A percentile compares a stretch with the other conserved stretches of the same genome.
phyloP scores from a whole-genome alignment of 2,888 invertebrate genomes.

The Idaea aversata region DNA sequence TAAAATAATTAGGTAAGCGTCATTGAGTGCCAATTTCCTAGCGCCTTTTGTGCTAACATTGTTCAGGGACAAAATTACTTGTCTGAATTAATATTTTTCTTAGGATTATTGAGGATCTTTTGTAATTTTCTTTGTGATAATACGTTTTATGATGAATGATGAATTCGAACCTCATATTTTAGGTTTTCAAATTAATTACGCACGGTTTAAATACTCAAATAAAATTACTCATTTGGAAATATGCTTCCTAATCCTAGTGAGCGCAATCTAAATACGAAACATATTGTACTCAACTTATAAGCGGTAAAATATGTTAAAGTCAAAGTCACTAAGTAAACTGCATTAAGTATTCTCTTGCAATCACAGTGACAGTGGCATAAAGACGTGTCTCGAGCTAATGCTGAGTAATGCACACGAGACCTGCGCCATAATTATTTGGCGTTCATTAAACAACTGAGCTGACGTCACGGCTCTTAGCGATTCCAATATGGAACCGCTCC shows the following conservation, averaged over 20 bases:
- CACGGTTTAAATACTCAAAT: no score
- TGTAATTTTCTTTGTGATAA: slow-evolving; percentile 2
- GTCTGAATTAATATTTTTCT: slow-evolving; percentile 3
- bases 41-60: slow-evolving; percentile 15
- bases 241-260: background rate
- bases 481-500: background rate
- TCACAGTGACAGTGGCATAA: slow-evolving; percentile 1
- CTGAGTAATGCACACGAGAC: slow-evolving; percentile 35
- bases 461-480: background rate
- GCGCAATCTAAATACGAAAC: background rate
- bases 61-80: slow-evolving; percentile 13
- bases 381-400: slow-evolving; percentile 22
- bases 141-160: background rate
- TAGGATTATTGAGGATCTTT: slow-evolving; percentile 3
- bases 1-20: slow-evolving; percentile 20
- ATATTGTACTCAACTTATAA: background rate
- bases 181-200: background rate
- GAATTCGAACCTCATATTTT: background rate
- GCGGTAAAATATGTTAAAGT: background rate
- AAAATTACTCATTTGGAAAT: no score
- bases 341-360: slow-evolving; percentile 1
- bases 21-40: slow-evolving; percentile 17
- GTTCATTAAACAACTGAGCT: slow-evolving; percentile 32
- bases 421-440: slow-evolving; percentile 38
- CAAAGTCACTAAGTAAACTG: slow-evolving; percentile 6